phyloP scores from a whole-genome alignment of 2,113 vertebrate genomes.

The Myiagra hebetior region DNA sequence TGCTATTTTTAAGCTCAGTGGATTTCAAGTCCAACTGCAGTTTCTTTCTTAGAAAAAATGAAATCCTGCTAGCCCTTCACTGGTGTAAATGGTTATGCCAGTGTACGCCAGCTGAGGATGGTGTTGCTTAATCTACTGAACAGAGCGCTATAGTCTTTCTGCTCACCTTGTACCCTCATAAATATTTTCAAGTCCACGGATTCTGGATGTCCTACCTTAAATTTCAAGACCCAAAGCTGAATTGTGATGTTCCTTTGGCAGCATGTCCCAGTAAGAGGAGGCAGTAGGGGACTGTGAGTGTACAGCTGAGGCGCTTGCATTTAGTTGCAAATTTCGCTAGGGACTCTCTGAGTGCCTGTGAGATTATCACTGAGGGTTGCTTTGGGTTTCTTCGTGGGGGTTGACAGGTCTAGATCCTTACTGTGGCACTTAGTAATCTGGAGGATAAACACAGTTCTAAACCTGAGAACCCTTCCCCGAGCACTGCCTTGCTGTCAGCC shows the following conservation, averaged over 20 bases:
- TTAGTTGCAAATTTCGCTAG: neutral
- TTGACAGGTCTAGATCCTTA: neutral
- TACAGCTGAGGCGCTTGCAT: neutral
- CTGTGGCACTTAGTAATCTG: neutral
- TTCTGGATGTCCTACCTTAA: neutral
- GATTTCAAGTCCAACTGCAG: neutral
- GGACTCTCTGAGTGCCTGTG: neutral
- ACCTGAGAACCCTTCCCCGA: neutral
- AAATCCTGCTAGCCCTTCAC: neutral
- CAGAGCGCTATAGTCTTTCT: neutral
- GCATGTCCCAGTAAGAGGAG: accelerated
- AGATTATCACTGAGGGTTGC: neutral
- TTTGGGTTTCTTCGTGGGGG: accelerated
- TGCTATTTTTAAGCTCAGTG: neutral
- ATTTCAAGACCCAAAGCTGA: neutral
- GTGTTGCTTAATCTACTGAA: conserved; percentile 34
- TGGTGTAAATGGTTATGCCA: conserved; percentile 30
- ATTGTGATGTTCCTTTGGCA: neutral
- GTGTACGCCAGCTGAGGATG: conserved; percentile 33
- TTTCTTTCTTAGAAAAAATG: neutral
- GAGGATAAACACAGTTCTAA: neutral
- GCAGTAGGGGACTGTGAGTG: neutral
- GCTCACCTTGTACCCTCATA: neutral
- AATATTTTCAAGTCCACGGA: neutral
- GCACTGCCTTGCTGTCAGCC: accelerated